These are phyloP conservation scores for Limnephilus rhombicus DNA, from an alignment of 2,888 invertebrate species.

Conservation along the genomic window DNA sequence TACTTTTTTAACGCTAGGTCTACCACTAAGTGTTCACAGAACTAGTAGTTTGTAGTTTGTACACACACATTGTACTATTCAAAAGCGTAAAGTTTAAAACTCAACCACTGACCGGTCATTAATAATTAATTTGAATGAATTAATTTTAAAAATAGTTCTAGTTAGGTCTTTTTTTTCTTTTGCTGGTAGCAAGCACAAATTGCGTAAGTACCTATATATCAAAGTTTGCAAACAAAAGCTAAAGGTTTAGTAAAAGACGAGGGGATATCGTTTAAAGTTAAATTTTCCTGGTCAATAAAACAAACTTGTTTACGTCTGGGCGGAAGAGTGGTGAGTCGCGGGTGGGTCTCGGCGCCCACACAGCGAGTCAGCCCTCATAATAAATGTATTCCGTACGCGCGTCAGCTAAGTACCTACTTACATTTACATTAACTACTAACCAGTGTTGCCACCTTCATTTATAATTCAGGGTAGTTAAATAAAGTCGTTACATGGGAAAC, in stretches of 20 bases:
- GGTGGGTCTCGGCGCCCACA: not conserved
- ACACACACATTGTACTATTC: no score
- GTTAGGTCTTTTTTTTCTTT: no score
- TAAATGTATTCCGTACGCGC: not conserved
- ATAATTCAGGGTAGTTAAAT: conserved; percentile 43
- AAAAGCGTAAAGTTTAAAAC: no score
- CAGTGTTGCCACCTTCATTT: conserved; percentile 41
- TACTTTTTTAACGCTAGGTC: no score
- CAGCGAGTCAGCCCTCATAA: conserved; percentile 27
- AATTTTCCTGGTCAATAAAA: conserved; percentile 32
- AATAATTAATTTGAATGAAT: no score
- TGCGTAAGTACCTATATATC: not conserved
- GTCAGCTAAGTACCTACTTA: not conserved
- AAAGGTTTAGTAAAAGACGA: not conserved
- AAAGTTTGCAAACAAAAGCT: not conserved
- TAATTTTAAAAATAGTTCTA: no score
- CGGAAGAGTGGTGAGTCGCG: not conserved
- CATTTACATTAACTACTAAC: conserved; percentile 23
- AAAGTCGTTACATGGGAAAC: conserved; percentile 17
- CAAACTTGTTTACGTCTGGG: conserved; percentile 30
- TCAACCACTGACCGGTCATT: no score
- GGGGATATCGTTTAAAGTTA: not conserved
- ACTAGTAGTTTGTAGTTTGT: no score
- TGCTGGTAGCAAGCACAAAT: not conserved
- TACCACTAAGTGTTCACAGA: no score